Conservation (phyloP, 2,797 vertebrate species). For the Selene dorsalis region DNA sequence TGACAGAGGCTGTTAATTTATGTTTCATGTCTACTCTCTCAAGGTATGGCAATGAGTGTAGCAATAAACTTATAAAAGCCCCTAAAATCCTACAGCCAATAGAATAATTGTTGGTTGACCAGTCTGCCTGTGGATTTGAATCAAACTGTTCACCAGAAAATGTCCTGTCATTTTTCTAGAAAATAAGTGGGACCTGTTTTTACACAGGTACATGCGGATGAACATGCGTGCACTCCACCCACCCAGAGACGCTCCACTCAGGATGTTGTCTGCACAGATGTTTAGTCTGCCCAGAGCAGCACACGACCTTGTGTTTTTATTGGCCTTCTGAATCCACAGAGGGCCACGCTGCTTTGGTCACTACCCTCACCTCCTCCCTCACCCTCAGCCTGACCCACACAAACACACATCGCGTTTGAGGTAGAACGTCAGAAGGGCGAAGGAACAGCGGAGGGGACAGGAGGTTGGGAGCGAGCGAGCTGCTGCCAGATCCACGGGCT, state of each 20-base stretch:
- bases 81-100: neutral
- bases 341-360: conserved; percentile 68
- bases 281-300: conserved; percentile 82
- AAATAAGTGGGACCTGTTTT: conserved; percentile 22
- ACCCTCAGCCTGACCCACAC: conserved; percentile 40
- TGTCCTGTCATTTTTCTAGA: conserved; percentile 11
- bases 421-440: conserved; percentile 63
- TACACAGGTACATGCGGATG: conserved; percentile 50
- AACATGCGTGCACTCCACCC: conserved; percentile 51
- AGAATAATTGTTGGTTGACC: neutral
- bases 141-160: neutral
- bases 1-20: neutral
- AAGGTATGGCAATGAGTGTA: neutral
- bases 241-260: conserved; percentile 59
- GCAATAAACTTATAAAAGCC: neutral
- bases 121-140: conserved; percentile 20
- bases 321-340: conserved; percentile 76
- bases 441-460: conserved; percentile 37
- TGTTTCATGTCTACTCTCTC: neutral
- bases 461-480: conserved; percentile 40
- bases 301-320: conserved; percentile 77
- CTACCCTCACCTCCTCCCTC: conserved; percentile 54
- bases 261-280: conserved; percentile 82
- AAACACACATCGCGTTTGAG: conserved; percentile 64
- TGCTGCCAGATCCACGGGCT: conserved; percentile 71